Evolutionary conservation across 2,113 vertebrate species (phyloP).

Genomic region (Phodopus roborovskii): DNA sequence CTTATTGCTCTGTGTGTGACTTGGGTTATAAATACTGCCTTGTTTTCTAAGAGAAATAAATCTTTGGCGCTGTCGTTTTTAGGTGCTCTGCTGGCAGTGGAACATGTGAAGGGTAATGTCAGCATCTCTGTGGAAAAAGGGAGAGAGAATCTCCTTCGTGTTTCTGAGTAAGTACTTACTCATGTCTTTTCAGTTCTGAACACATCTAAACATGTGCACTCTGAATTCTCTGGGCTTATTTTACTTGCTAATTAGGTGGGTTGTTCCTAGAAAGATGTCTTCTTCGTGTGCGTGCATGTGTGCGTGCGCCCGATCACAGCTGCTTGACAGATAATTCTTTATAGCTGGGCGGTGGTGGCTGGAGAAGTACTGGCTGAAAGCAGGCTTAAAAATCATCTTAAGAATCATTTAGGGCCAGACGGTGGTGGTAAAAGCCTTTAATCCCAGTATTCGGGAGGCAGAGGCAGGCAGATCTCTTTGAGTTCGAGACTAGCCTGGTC

Average conservation of each 20-base stretch:
- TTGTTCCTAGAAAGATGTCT: constrained; percentile 26
- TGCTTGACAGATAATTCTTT: too few species aligned
- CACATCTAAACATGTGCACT: constrained; percentile 62
- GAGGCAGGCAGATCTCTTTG: too few species aligned
- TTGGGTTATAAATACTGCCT: constrained; percentile 50
- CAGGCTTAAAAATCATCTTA: too few species aligned
- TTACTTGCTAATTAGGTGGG: constrained; percentile 13
- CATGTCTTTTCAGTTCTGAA: constrained; percentile 73
- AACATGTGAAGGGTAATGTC: constrained; percentile 93
- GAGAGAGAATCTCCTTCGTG: constrained; percentile 92
- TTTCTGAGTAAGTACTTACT: constrained; percentile 94
- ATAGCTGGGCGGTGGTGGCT: too few species aligned
- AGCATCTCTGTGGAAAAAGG: constrained; percentile 93
- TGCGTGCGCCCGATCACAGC: too few species aligned
- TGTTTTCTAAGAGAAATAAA: constrained; percentile 47
- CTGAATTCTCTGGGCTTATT: not conserved
- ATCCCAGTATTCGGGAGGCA: too few species aligned
- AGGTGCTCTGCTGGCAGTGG: constrained; percentile 94
- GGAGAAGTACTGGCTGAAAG: too few species aligned
- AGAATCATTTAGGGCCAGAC: too few species aligned
- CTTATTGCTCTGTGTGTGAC: constrained; percentile 52
- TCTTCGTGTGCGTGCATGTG: not conserved
- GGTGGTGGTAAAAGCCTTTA: too few species aligned
- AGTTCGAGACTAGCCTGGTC: too few species aligned
- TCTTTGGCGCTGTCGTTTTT: constrained; percentile 74